phyloP scores from a whole-genome alignment of 1,140 invertebrate genomes.

The Drosophila equinoxialis region DNA sequence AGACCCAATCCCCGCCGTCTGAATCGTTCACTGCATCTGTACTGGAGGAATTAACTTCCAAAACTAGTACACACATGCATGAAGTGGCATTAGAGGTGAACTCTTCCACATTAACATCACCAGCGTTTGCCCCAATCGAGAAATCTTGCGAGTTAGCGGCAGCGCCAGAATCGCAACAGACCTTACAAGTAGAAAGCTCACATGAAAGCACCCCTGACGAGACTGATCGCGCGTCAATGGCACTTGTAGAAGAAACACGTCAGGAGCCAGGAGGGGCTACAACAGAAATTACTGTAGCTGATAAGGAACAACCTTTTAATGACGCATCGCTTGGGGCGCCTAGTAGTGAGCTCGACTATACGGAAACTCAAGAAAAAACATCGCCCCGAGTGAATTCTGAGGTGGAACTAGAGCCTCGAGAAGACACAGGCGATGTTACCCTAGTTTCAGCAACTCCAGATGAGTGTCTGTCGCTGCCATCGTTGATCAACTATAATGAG shows the following conservation, averaged over 20 bases:
- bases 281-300: neutral
- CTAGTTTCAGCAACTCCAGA: neutral
- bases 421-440: neutral
- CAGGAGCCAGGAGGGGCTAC: conserved; percentile 14
- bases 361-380: neutral
- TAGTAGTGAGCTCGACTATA: neutral
- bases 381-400: neutral
- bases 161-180: neutral
- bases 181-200: neutral
- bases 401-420: neutral
- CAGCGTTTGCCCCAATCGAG: neutral
- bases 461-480: conserved; percentile 1
- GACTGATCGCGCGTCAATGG: conserved; percentile 42
- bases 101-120: neutral
- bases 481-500: conserved; percentile 83
- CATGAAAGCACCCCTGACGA: conserved; percentile 41
- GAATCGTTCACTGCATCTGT: neutral
- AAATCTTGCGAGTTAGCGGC: neutral
- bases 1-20: neutral
- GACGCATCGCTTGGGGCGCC: neutral
- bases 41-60: neutral
- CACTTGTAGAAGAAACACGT: conserved; percentile 13
- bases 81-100: neutral
- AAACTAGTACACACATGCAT: conserved; percentile 2
- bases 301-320: neutral